Base-by-base conservation (phyloP, 2,888 invertebrate genomes). In the Phengaris alcon region DNA sequence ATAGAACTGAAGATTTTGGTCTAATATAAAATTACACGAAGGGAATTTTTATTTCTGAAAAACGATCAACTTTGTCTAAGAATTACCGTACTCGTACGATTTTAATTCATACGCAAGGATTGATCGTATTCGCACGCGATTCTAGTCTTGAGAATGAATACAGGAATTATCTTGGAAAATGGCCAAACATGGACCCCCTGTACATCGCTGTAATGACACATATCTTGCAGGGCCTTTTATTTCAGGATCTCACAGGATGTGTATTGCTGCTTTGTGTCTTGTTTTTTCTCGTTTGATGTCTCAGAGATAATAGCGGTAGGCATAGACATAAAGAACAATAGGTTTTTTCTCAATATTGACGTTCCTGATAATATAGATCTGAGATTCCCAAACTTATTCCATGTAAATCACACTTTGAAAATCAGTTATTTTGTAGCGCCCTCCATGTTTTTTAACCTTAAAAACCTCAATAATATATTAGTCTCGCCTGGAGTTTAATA, bases 281-380 rank as follows among this genome's bases (percentile, higher is more conserved):
- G 82, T 80, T 81, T 84, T 81, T 82, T 82, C 84, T 82, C 79
- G 80, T 79, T 77, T 77, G 78, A 79, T 77, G 77, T 68, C 72
- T 35, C 52, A 15, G 35, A 35, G 54, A 72, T 54, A 54, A 72
- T 72, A 48, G 72, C 52, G 72, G 54, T 15, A 13, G 64, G 35
- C 64, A 3, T 12, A 64, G 12, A 44, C 35, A 22, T 35, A 59
- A 15, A 64, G 64, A 64, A 64, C 64, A 64, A 64, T 64, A 64
- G 35, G 64, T 15, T 59, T 8, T 59, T 44, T 12, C 64, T 64
- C 35, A 59, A 22, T 59, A 44, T 64, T 64, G 35, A 35, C 35
- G 8, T 64, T 35, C 13, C 12, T 64, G 13, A 12, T 22, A 59
- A n/a, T 22, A 59, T 64, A 35, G 35, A 35, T 35, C 4, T 22